phyloP scores from a whole-genome alignment of 2,888 invertebrate genomes.

The Desoria tigrina region DNA sequence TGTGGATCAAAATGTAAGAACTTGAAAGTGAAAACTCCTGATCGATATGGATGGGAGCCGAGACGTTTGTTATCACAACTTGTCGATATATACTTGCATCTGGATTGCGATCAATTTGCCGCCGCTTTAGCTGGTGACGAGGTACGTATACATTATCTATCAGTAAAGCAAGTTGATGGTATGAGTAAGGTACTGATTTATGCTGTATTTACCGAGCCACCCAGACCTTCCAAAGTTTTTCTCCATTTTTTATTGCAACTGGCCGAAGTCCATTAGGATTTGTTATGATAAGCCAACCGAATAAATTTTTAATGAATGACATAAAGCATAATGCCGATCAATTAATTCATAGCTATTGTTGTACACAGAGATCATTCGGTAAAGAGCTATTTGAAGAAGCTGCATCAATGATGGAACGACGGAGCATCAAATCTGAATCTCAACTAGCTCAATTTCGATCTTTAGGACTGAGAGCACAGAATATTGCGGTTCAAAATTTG shows the following conservation, averaged over 20 bases:
- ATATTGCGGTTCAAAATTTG: conserved; percentile 72
- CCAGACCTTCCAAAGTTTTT: no score
- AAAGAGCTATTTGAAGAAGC: conserved; percentile 91
- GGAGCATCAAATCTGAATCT: conserved; percentile 77
- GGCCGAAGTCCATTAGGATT: no score
- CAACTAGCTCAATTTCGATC: conserved; percentile 83
- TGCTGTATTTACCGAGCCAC: no score
- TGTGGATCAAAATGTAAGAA: conserved; percentile 93
- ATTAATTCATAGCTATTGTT: no score
- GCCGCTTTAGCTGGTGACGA: conserved; percentile 93
- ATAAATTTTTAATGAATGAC: not conserved
- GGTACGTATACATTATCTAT: conserved; percentile 67
- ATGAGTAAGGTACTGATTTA: no score
- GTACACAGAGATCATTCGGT: conserved; percentile 91
- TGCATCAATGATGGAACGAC: conserved; percentile 75
- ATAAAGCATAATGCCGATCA: no score
- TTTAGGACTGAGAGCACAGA: conserved; percentile 71
- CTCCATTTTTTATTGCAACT: no score
- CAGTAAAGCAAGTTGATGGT: no score
- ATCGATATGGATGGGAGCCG: conserved; percentile 97
- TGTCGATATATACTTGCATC: conserved; percentile 94
- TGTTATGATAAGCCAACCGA: not conserved
- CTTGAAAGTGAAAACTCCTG: conserved; percentile 86
- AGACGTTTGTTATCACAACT: conserved; percentile 85
- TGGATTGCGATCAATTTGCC: conserved; percentile 88